phyloP scores from a whole-genome alignment of 2,797 vertebrate genomes.

The Bradypus variegatus region DNA sequence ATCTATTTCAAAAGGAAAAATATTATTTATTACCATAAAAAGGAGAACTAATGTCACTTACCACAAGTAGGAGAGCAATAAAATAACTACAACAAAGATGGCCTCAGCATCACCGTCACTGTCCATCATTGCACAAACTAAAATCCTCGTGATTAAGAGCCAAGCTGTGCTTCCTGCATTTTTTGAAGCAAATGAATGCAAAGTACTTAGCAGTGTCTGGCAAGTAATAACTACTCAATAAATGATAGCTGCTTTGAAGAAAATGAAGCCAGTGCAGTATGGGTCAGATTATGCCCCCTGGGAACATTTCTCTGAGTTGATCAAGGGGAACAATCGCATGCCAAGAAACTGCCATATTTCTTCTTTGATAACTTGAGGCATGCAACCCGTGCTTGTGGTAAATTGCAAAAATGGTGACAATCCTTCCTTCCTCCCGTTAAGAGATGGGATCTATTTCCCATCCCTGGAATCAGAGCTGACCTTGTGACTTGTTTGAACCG shows the following conservation, averaged over 20 bases:
- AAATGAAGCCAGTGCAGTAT: not conserved
- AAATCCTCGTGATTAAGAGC: not conserved
- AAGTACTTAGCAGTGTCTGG: too few species aligned
- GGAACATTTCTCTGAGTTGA: not conserved
- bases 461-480: not conserved
- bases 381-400: too few species aligned
- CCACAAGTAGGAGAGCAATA: not conserved
- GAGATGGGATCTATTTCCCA: not conserved
- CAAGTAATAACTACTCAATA: not conserved
- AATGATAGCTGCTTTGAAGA: not conserved
- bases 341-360: not conserved
- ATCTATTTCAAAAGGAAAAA: not conserved
- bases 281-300: not conserved
- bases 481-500: not conserved
- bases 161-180: rapidly evolving
- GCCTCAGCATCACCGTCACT: rapidly evolving
- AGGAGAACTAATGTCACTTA: not conserved
- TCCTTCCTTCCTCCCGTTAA: not conserved
- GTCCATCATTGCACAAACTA: not conserved
- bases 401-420: not conserved
- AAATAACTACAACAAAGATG: not conserved
- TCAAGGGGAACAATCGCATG: not conserved
- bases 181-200: not conserved
- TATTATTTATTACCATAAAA: not conserved
- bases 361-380: not conserved